Evolutionary conservation across 2,113 vertebrate species (phyloP).

Genomic region (Neotragus moschatus): DNA sequence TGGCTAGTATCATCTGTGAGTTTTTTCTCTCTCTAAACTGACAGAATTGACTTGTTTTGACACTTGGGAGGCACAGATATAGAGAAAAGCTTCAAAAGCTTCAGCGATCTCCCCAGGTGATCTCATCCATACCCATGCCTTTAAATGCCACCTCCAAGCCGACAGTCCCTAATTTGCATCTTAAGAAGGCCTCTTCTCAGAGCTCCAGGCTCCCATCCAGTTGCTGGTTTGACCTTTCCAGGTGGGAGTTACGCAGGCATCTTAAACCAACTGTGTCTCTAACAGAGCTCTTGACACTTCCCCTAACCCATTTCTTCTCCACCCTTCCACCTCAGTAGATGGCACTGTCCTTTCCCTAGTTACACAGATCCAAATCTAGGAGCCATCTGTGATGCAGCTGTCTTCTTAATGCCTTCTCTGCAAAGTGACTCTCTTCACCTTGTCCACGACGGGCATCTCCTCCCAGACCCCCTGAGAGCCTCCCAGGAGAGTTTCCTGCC

Average conservation of each 20-base stretch:
- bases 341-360: neutral
- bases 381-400: neutral
- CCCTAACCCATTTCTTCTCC: neutral
- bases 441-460: neutral
- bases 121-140: neutral
- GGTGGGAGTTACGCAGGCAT: neutral
- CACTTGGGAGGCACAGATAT: neutral
- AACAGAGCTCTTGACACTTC: neutral
- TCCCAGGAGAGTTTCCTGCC: neutral
- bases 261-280: neutral
- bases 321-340: neutral
- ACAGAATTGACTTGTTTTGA: neutral
- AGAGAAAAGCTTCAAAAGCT: neutral
- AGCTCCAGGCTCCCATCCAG: neutral
- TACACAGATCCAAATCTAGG: neutral
- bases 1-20: neutral
- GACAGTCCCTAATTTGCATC: neutral
- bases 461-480: neutral
- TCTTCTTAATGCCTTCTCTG: neutral
- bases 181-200: neutral
- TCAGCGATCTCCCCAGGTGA: neutral
- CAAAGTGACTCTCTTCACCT: neutral
- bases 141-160: neutral
- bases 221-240: neutral
- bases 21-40: too few species aligned